Evolutionary conservation across 2,888 invertebrate genomes (phyloP).

Genomic region (Halocaridina rubra): DNA sequence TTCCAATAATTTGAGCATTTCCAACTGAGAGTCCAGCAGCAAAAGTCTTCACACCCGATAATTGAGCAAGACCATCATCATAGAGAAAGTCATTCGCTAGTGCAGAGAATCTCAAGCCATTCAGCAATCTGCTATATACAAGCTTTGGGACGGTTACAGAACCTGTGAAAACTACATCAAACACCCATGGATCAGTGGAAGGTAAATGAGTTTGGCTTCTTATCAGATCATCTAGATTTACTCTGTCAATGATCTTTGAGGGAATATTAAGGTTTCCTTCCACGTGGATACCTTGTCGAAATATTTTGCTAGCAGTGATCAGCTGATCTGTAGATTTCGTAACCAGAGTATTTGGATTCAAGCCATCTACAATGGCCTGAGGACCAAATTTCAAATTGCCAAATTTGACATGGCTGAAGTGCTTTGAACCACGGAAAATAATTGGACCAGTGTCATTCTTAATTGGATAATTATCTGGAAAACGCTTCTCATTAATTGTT

Average conservation of each 20-base stretch:
- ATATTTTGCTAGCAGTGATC: not conserved
- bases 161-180: constrained; percentile 10
- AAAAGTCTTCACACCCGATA: constrained; percentile 3
- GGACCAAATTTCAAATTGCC: not conserved
- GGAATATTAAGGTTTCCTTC: not conserved
- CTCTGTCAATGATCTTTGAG: constrained; percentile 1
- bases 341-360: not conserved
- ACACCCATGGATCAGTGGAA: not conserved
- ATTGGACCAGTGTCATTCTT: not conserved
- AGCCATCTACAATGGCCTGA: not conserved
- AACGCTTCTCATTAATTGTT: not conserved
- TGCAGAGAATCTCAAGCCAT: not conserved
- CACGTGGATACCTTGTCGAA: constrained; percentile 7
- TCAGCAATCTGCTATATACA: not conserved
- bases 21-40: not conserved
- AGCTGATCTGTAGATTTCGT: constrained; percentile 3
- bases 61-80: not conserved
- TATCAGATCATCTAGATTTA: not conserved
- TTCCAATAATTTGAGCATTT: not conserved
- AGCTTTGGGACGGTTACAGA: not conserved
- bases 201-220: not conserved
- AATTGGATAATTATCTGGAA: constrained; percentile 15
- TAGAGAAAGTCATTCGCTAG: constrained; percentile 5
- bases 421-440: not conserved
- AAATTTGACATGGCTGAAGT: not conserved